Percentiles rank a stretch among this genome's conserved stretches.
Evolutionary conservation across 2,113 vertebrate species (phyloP).

Genomic region (Etheostoma cragini): DNA sequence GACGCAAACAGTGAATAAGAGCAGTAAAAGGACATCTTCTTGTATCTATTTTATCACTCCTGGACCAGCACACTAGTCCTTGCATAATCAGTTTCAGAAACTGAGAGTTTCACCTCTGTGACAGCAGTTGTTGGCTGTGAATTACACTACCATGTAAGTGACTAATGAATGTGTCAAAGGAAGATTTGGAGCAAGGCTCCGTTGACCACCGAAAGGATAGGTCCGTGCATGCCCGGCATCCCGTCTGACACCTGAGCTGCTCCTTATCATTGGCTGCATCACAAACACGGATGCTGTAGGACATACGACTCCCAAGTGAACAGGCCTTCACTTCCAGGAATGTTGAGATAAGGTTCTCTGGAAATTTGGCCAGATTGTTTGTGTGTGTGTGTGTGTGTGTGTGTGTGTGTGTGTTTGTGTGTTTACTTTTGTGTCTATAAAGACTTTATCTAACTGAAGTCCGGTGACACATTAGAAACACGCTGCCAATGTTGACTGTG

Average conservation of each 20-base stretch:
- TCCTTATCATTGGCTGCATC: conserved; percentile 54
- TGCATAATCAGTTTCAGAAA: conserved; percentile 49
- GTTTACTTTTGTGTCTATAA: conserved; percentile 18
- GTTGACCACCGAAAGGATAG: conserved; percentile 6
- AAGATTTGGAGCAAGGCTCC: conserved; percentile 15
- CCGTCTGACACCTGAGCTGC: conserved; percentile 46
- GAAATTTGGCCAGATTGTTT: conserved; percentile 26
- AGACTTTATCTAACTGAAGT: conserved; percentile 12
- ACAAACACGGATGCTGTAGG: conserved; percentile 35
- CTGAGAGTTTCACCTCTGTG: conserved; percentile 23
- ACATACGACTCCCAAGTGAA: conserved; percentile 42
- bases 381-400: conserved; percentile 13
- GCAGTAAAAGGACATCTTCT: conserved; percentile 30
- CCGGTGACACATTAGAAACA: conserved; percentile 19
- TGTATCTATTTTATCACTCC: conserved; percentile 33
- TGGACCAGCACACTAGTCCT: conserved; percentile 17
- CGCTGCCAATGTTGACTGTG: conserved; percentile 20
- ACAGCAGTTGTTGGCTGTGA: conserved; percentile 47
- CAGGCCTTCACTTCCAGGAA: conserved; percentile 44
- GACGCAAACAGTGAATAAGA: conserved; percentile 41
- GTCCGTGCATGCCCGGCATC: conserved; percentile 53
- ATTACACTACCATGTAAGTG: conserved; percentile 23
- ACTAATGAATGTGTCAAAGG: conserved; percentile 51
- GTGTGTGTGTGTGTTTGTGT: conserved; percentile 11
- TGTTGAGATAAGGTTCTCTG: conserved; percentile 45